A percentile compares a stretch with the other conserved stretches of the same genome.
Evolutionary conservation across 2,888 invertebrate genomes (phyloP).

Genomic region (Mycogona germanica): DNA sequence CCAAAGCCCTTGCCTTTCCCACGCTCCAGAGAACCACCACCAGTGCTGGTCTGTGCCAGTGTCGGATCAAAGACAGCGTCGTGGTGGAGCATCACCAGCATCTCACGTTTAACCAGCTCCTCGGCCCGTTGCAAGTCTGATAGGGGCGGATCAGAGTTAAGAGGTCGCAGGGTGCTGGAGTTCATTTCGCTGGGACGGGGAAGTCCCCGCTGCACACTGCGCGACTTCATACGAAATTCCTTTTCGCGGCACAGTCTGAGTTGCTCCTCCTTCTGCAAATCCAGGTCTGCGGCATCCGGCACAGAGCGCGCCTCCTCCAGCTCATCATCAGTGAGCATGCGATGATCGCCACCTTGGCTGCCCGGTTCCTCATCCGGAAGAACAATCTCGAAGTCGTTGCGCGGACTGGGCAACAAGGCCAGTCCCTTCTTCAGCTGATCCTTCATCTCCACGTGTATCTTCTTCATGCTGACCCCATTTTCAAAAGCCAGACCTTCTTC

Average conservation of each 20-base stretch:
- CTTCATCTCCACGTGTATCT: constrained; percentile 40
- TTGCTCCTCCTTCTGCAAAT: constrained; percentile 54
- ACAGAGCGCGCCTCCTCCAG: constrained; percentile 34
- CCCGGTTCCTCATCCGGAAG: constrained; percentile 55
- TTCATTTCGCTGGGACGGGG: constrained; percentile 81
- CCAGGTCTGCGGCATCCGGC: constrained; percentile 70
- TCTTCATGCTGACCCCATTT: constrained; percentile 25
- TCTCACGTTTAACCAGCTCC: constrained; percentile 89
- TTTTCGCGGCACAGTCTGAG: constrained; percentile 47
- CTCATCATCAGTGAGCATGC: constrained; percentile 38
- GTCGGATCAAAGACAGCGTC: constrained; percentile 71
- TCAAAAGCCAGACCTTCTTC: constrained; percentile 55
- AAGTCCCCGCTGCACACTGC: constrained; percentile 69
- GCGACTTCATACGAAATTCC: constrained; percentile 63
- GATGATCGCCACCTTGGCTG: constrained; percentile 42
- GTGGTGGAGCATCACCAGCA: constrained; percentile 88
- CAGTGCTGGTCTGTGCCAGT: constrained; percentile 29
- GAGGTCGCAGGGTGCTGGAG: constrained; percentile 61
- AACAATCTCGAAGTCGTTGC: constrained; percentile 97
- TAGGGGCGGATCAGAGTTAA: constrained; percentile 59
- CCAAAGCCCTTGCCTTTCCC: constrained; percentile 28
- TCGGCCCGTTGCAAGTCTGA: constrained; percentile 84
- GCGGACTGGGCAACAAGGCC: constrained; percentile 70
- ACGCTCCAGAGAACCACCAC: constrained; percentile 29
- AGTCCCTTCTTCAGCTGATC: constrained; percentile 64